phyloP scores from a whole-genome alignment of 2,797 vertebrate genomes.

The Amniataba percoides region DNA sequence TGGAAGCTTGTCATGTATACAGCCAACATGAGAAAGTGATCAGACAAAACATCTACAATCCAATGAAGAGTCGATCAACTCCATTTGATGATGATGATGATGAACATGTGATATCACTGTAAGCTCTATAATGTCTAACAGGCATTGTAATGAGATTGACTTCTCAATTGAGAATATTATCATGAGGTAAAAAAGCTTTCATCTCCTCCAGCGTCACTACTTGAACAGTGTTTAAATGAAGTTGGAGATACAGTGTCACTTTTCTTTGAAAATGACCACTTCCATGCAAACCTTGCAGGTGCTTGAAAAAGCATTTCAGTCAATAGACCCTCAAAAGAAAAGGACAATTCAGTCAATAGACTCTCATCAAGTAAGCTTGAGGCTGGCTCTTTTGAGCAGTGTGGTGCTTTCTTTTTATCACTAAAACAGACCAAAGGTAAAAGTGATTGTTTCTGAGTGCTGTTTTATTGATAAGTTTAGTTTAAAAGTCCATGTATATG shows the following conservation, averaged over 20 bases:
- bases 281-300: slow-evolving; percentile 9
- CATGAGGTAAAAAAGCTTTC: not conserved
- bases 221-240: not conserved
- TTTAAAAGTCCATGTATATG: not conserved
- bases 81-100: not conserved
- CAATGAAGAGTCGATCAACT: not conserved
- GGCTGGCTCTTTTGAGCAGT: slow-evolving; percentile 6
- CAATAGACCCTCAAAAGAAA: slow-evolving; percentile 43
- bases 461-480: not conserved
- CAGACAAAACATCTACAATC: not conserved
- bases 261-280: slow-evolving; percentile 5
- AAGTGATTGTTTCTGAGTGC: not conserved
- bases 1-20: not conserved
- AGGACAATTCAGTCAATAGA: slow-evolving; percentile 46
- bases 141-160: not conserved
- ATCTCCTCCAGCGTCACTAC: not conserved
- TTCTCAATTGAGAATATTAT: not conserved
- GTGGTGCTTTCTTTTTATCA: not conserved
- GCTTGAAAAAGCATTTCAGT: slow-evolving; percentile 30
- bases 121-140: not conserved
- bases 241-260: not conserved
- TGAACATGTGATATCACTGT: not conserved
- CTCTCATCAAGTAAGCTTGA: slow-evolving; percentile 20
- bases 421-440: not conserved
- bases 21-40: not conserved